phyloP scores from a whole-genome alignment of 2,113 vertebrate species.

The Muscicapa adusta region DNA sequence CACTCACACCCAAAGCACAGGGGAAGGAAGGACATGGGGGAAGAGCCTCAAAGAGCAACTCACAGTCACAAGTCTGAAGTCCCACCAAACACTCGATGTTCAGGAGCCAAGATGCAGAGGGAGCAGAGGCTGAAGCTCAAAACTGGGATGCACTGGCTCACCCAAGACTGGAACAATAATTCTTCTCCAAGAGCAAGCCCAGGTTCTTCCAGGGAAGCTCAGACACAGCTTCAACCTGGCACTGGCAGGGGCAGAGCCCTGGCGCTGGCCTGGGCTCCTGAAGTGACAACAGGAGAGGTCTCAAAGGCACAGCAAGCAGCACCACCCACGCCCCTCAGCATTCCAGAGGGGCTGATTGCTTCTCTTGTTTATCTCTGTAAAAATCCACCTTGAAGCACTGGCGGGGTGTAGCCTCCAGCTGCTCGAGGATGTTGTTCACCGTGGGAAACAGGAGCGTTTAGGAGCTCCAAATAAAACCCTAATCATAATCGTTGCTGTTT shows the following conservation, averaged over 20 bases:
- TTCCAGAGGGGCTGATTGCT: conserved; percentile 30
- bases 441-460: neutral
- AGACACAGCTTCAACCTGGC: neutral
- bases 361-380: neutral
- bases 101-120: neutral
- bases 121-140: neutral
- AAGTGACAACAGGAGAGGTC: neutral
- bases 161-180: rapidly evolving
- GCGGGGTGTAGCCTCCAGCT: neutral
- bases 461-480: neutral
- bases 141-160: neutral
- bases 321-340: neutral
- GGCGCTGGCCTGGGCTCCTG: rapidly evolving
- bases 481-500: neutral
- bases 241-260: neutral
- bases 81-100: neutral
- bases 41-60: neutral
- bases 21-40: neutral
- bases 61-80: rapidly evolving
- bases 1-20: neutral
- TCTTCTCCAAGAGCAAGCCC: neutral
- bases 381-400: rapidly evolving
- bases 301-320: conserved; percentile 18
- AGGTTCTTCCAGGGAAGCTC: neutral
- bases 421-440: neutral